Base-by-base conservation (phyloP, 2,888 invertebrate genomes). In the Drosophila cognata region DNA sequence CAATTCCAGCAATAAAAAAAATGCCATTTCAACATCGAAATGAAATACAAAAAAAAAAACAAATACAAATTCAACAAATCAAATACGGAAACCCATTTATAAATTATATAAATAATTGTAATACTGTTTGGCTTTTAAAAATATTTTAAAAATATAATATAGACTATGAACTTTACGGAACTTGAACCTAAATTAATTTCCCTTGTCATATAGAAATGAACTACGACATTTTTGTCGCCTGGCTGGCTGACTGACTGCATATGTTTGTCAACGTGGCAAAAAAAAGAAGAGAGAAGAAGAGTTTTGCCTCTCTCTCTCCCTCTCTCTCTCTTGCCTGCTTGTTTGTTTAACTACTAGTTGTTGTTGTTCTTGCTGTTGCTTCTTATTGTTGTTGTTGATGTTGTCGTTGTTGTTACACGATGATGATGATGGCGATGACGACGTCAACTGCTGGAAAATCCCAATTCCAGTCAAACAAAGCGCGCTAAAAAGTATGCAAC, bases 381-480 rank as follows among this genome's bases (percentile, higher is more conserved):
- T 48, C 46, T 35, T 48, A 29, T 62, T 61, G 48, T 58, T 53
- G 60, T 31, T 50, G 58, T 33, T 82, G 68, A 52, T 60, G 70
- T 56, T 79, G 58, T 36, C 80, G 68, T 58, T 60, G 71, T 56
- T 79, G 79, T 65, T 75, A 68, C 67, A 76, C 77, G 29, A 43
- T 55, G 48, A 28, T 33, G 63, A 71, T 71, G 70, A 50, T 64
- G 64, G 35, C 56, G 74, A 71, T 56, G 74, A 82, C 71, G 80
- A 82, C 82, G 77, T 67, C 79, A 77, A 72, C 73, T 61, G 85
- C 62, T 72, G 84, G 83, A 84, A 88, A 87, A 89, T 89, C 82
- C 83, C 87, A 79, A 82, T 88, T 72, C 86, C 78, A 87, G 82
- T 79, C 85, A 84, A 87, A 87, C 86, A 89, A 84, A 86, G 89